phyloP scores from a whole-genome alignment of 2,888 invertebrate species.

The Eubasilissa splendida region DNA sequence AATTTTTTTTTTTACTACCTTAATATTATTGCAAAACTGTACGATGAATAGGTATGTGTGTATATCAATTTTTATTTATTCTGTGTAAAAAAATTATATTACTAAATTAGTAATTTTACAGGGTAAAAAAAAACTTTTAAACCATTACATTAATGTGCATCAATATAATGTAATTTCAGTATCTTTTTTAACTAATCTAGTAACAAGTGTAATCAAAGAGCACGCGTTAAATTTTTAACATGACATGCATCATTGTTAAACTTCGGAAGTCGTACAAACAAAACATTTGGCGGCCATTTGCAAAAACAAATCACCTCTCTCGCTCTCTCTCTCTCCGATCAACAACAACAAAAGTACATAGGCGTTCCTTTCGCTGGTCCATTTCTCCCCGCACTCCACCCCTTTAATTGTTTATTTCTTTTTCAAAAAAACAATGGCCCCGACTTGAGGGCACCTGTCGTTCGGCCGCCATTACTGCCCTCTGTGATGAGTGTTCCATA shows the following conservation, averaged over 20 bases:
- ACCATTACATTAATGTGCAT: too few species aligned
- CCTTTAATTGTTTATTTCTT: conserved; percentile 21
- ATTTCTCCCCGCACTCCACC: conserved; percentile 12
- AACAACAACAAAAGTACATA: conserved; percentile 7
- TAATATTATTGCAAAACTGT: too few species aligned
- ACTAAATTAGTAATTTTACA: too few species aligned
- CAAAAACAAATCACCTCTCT: conserved; percentile 1
- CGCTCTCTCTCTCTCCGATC: conserved; percentile 16
- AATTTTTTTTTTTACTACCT: too few species aligned
- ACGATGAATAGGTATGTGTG: too few species aligned
- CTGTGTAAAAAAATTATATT: too few species aligned
- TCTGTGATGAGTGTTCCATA: conserved; percentile 12
- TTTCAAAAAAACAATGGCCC: conserved; percentile 28
- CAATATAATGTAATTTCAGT: too few species aligned
- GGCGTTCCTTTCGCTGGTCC: conserved; percentile 16
- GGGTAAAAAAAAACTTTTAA: too few species aligned
- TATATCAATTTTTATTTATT: too few species aligned
- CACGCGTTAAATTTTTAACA: too few species aligned
- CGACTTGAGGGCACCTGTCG: conserved; percentile 34
- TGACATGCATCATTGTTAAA: not conserved
- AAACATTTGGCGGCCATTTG: conserved; percentile 34
- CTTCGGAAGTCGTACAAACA: conserved; percentile 20
- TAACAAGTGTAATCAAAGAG: too few species aligned
- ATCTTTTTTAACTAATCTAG: too few species aligned
- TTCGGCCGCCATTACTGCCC: conserved; percentile 21